These are phyloP conservation scores for Podocnemis expansa DNA, from an alignment of 2,113 vertebrate genomes.

Conservation along the genomic window DNA sequence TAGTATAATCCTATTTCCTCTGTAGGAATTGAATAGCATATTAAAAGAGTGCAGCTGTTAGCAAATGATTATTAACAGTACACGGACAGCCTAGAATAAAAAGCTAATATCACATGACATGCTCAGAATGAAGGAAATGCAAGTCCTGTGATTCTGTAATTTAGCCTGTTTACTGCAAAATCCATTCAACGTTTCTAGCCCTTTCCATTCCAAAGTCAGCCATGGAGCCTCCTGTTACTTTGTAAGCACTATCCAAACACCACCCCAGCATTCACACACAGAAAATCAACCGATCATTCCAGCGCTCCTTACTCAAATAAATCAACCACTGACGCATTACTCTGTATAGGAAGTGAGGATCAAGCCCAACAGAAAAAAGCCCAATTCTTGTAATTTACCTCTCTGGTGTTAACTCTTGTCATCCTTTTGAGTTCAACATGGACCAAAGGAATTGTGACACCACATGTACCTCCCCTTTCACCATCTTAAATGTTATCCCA, in stretches of 20 bases:
- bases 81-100: neutral
- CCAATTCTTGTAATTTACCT: conserved; percentile 10
- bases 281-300: neutral
- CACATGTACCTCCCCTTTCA: neutral
- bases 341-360: neutral
- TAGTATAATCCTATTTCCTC: neutral
- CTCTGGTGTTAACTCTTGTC: neutral
- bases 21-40: neutral
- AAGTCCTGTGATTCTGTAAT: neutral
- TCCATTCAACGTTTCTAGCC: neutral
- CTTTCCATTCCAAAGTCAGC: neutral
- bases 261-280: neutral
- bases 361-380: conserved; percentile 28
- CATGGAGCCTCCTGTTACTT: neutral
- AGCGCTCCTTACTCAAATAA: conserved; percentile 51
- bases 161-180: neutral
- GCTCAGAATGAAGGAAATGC: neutral
- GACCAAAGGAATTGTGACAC: neutral
- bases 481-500: neutral
- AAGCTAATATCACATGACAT: neutral
- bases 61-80: neutral
- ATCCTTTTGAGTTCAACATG: neutral
- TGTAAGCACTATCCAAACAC: fast-evolving
- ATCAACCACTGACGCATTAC: neutral
- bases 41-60: neutral